Evolutionary conservation across 2,797 vertebrate genomes (phyloP).

Genomic region (Urophycis tenuis): DNA sequence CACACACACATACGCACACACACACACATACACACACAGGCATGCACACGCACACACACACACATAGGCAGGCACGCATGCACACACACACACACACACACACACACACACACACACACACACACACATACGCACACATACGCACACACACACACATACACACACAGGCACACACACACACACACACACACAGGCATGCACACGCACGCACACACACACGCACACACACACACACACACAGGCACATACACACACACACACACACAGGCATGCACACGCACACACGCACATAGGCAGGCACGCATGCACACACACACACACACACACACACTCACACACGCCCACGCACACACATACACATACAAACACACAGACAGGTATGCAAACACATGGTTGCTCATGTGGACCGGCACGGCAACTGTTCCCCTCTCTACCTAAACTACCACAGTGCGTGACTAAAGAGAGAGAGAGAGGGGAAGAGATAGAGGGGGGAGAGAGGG

Average conservation of each 20-base stretch:
- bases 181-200: too few species aligned
- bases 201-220: too few species aligned
- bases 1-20: not conserved
- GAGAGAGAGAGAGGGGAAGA: not conserved
- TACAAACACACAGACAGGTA: not conserved
- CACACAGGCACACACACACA: not conserved
- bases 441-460: not conserved
- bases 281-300: not conserved
- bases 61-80: too few species aligned
- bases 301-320: not conserved
- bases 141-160: not conserved
- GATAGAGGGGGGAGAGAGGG: not conserved
- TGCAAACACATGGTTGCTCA: not conserved
- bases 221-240: not conserved
- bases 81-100: too few species aligned
- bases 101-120: not conserved
- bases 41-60: not conserved
- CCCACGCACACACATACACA: too few species aligned
- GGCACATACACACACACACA: not conserved
- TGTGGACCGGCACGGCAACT: constrained; percentile 10
- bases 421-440: not conserved
- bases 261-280: not conserved
- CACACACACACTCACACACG: too few species aligned
- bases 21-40: too few species aligned
- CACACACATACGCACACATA: not conserved